Percentiles rank a stretch among this genome's conserved stretches.
phyloP scores from a whole-genome alignment of 2,797 vertebrate genomes.

The Huso huso region DNA sequence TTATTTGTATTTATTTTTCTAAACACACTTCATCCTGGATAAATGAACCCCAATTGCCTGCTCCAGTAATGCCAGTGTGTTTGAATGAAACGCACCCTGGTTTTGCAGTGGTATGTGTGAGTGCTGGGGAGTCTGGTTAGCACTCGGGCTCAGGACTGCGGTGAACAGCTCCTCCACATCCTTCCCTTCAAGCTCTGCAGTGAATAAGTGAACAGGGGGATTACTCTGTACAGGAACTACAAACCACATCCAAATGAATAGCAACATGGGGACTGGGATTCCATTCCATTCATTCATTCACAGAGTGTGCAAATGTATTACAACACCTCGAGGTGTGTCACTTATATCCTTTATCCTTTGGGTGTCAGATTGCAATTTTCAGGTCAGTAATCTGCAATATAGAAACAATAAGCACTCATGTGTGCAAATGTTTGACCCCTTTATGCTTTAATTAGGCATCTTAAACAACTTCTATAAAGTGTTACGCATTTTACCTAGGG shows the following conservation, averaged over 20 bases:
- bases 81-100: constrained; percentile 56
- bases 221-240: neutral
- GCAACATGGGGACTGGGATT: neutral
- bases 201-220: constrained; percentile 1
- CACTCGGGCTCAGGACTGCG: constrained; percentile 87
- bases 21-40: too few relatives aligned
- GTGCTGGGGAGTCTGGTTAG: constrained; percentile 69
- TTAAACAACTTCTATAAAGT: too few relatives aligned
- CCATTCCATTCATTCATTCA: neutral
- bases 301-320: neutral
- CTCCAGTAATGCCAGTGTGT: too few relatives aligned
- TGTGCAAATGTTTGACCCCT: too few relatives aligned
- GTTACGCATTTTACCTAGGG: too few relatives aligned
- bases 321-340: neutral
- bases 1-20: neutral
- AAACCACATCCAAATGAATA: neutral
- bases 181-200: constrained; percentile 89
- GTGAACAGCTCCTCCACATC: constrained; percentile 97
- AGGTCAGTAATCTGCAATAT: too few relatives aligned
- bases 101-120: constrained; percentile 71
- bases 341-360: too few relatives aligned
- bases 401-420: too few relatives aligned
- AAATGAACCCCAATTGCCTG: too few relatives aligned
- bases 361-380: too few relatives aligned
- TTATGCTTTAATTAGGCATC: too few relatives aligned